These are phyloP conservation scores for Anastrepha obliqua DNA, from an alignment of 1,140 invertebrate species.

Conservation along the genomic window DNA sequence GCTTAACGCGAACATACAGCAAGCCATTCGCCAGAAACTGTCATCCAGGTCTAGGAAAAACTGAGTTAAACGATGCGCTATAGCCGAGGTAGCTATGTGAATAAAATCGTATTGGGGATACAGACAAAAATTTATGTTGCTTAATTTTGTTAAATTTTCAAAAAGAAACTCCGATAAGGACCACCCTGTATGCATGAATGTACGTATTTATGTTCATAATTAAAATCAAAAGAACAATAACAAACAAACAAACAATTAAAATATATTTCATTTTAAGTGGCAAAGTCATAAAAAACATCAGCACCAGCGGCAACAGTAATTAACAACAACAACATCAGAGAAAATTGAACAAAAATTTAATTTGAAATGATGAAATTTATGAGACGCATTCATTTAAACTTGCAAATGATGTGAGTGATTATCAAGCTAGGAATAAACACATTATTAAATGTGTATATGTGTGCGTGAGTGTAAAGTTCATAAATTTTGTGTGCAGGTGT, in stretches of 20 bases:
- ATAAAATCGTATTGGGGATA: too few relatives aligned
- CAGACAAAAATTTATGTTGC: background rate
- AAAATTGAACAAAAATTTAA: slow-evolving; percentile 48
- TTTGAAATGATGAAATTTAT: slow-evolving; percentile 63
- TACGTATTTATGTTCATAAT: background rate
- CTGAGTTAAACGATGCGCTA: too few relatives aligned
- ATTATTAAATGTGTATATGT: too few relatives aligned
- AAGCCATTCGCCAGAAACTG: too few relatives aligned
- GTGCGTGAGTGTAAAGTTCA: too few relatives aligned
- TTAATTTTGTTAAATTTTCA: background rate
- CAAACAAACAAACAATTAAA: background rate
- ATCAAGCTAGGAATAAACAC: too few relatives aligned
- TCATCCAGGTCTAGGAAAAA: too few relatives aligned
- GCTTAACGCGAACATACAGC: too few relatives aligned
- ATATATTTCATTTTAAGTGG: slow-evolving; percentile 27
- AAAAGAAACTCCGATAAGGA: background rate
- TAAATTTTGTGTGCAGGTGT: too few relatives aligned
- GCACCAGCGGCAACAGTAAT: slow-evolving; percentile 53
- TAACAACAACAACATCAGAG: slow-evolving; percentile 54
- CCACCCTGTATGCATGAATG: background rate
- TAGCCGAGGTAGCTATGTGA: too few relatives aligned
- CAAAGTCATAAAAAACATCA: slow-evolving; percentile 52
- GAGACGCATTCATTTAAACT: slow-evolving; percentile 63
- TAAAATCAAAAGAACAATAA: background rate
- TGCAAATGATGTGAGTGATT: too few relatives aligned